Evolutionary conservation across 2,888 invertebrate species (phyloP).

Genomic region (Eristalis tenax): DNA sequence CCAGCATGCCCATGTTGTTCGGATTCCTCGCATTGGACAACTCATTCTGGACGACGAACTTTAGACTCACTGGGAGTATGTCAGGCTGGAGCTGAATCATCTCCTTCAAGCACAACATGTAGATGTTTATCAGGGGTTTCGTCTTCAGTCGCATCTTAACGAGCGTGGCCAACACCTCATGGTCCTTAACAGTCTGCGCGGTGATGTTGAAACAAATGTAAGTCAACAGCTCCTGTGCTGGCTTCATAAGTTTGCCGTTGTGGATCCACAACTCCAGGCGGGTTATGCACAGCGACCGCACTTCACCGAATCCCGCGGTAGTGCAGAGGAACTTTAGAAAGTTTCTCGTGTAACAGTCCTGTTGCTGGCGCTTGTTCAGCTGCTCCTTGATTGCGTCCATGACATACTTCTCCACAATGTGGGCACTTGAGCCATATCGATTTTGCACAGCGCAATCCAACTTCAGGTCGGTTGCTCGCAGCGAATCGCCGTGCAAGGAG

Average conservation of each 20-base stretch:
- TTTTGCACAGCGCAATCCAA: slow-evolving; percentile 82
- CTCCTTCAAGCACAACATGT: slow-evolving; percentile 94
- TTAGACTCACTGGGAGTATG: slow-evolving; percentile 91
- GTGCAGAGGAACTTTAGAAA: slow-evolving; percentile 92
- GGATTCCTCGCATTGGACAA: slow-evolving; percentile 94
- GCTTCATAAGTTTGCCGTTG: slow-evolving; percentile 95
- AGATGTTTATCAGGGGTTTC: slow-evolving; percentile 94
- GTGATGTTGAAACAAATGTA: slow-evolving; percentile 95
- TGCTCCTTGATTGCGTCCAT: slow-evolving; percentile 94
- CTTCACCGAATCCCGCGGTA: slow-evolving; percentile 93
- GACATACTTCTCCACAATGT: slow-evolving; percentile 86
- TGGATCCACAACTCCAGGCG: slow-evolving; percentile 96
- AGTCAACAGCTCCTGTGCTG: slow-evolving; percentile 95
- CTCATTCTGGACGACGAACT: slow-evolving; percentile 97
- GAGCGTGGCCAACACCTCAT: slow-evolving; percentile 90
- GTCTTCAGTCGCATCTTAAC: slow-evolving; percentile 96
- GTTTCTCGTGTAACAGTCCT: slow-evolving; percentile 93
- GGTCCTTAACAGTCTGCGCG: slow-evolving; percentile 85
- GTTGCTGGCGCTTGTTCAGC: slow-evolving; percentile 90
- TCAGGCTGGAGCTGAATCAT: slow-evolving; percentile 92
- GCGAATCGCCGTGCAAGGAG: slow-evolving; percentile 79
- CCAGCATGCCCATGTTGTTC: slow-evolving; percentile 95
- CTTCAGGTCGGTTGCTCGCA: slow-evolving; percentile 81
- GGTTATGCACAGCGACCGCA: slow-evolving; percentile 80
- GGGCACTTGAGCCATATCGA: slow-evolving; percentile 83